Evolutionary conservation across 2,888 invertebrate species (phyloP), one percentile per base, ranked within the genome.

Genomic region (Thymelicus acteon): DNA sequence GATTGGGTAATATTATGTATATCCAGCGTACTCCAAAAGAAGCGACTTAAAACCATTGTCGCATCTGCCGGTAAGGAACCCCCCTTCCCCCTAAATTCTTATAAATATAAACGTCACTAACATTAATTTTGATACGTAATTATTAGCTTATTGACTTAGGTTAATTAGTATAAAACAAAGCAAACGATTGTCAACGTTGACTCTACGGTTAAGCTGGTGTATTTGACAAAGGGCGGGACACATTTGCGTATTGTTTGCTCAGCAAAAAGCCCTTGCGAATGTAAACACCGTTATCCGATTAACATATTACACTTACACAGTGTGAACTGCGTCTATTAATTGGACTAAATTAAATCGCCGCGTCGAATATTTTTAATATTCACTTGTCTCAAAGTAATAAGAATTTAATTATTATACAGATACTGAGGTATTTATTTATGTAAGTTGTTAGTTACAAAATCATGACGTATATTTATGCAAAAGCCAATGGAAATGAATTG

Each of bases 211-310:
- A 12, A 66, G 71, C 57, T 31, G 47, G 60, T 60, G 52, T 71
- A 52, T 64, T 66, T 66, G 48, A 66, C 66, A 48, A 66, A 71
- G 66, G 48, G 58, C 19, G 63, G 47, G 24, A 31, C 15, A 52
- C 44, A 37, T 57, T 71, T 54, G 68, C 66, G 72, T 73, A 73
- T 72, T 86, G 85, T 86, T 88, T 85, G 77, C 81, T 72, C 81
- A 81, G 81, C 80, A 86, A 85, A 88, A 87, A 85, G 85, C 85
- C 77, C 74, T 70, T 75, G 74, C 74, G 61, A 76, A 76, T 76
- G 80, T 79, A 84, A 87, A 85, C 85, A 84, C 63, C 70, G 81
- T 77, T 82, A 85, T 85, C 81, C 78, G 79, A 77, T 79, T 83
- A 83, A 82, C 77, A 77, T 77, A 72, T 75, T 76, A 75, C 74